Evolutionary conservation across 2,797 vertebrate species (phyloP), one percentile per base, ranked within the genome.

Genomic region (Tangara arthus): DNA sequence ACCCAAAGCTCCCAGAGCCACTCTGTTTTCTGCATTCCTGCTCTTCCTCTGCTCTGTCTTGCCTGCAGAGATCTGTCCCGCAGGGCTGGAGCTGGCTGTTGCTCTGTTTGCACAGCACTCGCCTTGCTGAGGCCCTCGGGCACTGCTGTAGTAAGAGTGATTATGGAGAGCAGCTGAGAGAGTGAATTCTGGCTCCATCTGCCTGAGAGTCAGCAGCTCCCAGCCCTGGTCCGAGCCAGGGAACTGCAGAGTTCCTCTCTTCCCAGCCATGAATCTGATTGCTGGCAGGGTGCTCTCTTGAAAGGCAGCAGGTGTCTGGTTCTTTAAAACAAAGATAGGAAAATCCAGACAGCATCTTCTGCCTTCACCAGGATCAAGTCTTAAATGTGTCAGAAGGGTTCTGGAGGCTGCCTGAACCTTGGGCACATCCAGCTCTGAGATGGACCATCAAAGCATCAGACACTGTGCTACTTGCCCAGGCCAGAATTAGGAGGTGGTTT

Each of bases 61-160:
- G 46, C 71, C 64, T 63, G 30, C 0, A 2, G 9, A 26, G 72
- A 30, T 85, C 37, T 2, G 0, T 72, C 72, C 80, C 0, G 0
- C 52, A 3, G 89, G 82, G 72, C 60, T 91, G 60, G 72, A 82
- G 5, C 89, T 86, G 50, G 28, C 73, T 82, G 32, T 19, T 59
- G 61, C 57, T 77, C 5, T 76, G 49, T 75, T 60, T 57, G 66
- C 44, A 24, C 78, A 71, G 85, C 4, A 2, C 49, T 87, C 1
- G 41, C 23, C 78, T 78, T 68, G 66, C 92, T 35, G 63, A 69
- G 55, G 79, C 76, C 85, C 82, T 87, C 0, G 0, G 75, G 90
- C 2, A 0, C 60, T 61, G 50, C 63, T 77, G 82, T 20, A n/a
- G 7, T 53, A n/a, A 59, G 35, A 37, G 76, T 81, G 69, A 41